A percentile compares a stretch with the other conserved stretches of the same genome.
These are phyloP conservation scores for Nineta flava DNA, from an alignment of 2,888 invertebrate genomes.

Conservation along the genomic window DNA sequence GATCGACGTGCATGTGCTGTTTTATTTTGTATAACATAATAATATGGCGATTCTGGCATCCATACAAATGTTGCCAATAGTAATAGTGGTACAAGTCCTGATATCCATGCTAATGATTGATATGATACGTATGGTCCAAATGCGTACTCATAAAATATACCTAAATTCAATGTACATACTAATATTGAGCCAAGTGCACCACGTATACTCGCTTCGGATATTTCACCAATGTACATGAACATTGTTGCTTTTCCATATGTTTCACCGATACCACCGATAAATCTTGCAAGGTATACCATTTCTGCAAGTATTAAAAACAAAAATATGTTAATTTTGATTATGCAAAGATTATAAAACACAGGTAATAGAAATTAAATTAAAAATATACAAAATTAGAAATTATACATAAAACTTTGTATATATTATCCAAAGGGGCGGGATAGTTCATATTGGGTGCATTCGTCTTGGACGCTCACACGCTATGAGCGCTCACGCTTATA, in stretches of 20 bases:
- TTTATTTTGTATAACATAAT: neutral
- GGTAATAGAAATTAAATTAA: no score
- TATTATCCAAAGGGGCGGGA: no score
- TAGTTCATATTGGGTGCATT: no score
- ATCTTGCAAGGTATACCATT: conserved; percentile 4
- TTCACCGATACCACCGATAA: conserved; percentile 6
- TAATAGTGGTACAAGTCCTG: conserved; percentile 2
- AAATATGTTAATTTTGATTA: neutral
- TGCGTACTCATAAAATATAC: conserved; percentile 5
- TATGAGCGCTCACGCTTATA: no score
- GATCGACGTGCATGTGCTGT: neutral
- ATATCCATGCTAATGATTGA: conserved; percentile 3
- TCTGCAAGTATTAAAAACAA: conserved; percentile 2
- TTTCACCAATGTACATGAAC: conserved; percentile 7
- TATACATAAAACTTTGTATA: no score
- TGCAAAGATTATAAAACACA: no score
- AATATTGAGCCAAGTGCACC: conserved; percentile 6
- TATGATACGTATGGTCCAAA: conserved; percentile 4
- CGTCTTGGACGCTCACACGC: no score
- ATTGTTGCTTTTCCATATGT: conserved; percentile 5
- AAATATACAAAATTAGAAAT: neutral
- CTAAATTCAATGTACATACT: conserved; percentile 5
- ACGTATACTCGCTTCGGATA: conserved; percentile 4
- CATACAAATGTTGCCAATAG: conserved; percentile 2
- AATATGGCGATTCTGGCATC: conserved; percentile 7